phyloP scores from a whole-genome alignment of 2,888 invertebrate species.

The Rhynchonema sp. region DNA sequence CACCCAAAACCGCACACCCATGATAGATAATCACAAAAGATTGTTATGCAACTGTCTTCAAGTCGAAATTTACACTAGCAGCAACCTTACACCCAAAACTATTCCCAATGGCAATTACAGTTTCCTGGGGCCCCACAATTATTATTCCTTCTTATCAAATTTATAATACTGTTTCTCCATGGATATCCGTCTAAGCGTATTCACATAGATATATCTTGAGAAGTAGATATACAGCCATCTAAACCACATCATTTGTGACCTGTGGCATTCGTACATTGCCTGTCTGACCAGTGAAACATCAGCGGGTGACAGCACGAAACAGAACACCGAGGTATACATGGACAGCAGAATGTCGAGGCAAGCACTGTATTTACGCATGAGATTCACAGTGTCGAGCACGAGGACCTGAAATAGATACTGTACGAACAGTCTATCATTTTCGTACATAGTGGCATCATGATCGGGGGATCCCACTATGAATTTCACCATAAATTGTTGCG shows the following conservation, averaged over 20 bases:
- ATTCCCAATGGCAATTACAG: too few relatives aligned
- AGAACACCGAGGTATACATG: slow-evolving; percentile 16
- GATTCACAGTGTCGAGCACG: slow-evolving; percentile 21
- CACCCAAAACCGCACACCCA: too few relatives aligned
- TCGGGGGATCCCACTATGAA: too few relatives aligned
- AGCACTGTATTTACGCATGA: slow-evolving; percentile 29
- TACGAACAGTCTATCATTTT: too few relatives aligned
- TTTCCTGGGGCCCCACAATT: too few relatives aligned
- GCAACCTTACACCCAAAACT: too few relatives aligned
- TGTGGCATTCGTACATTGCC: neutral
- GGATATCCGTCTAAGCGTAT: slow-evolving; percentile 42
- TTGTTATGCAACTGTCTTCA: too few relatives aligned
- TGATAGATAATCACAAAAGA: too few relatives aligned
- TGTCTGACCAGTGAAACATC: neutral
- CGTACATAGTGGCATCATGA: too few relatives aligned
- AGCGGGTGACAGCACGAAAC: slow-evolving; percentile 19
- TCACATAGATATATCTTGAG: slow-evolving; percentile 73
- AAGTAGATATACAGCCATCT: slow-evolving; percentile 62
- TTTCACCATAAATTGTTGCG: too few relatives aligned
- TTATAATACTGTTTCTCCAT: neutral
- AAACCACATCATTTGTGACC: slow-evolving; percentile 54
- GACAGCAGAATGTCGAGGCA: slow-evolving; percentile 27
- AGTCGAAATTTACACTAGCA: too few relatives aligned
- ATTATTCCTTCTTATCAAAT: too few relatives aligned
- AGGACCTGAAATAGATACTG: slow-evolving; percentile 8